Evolutionary conservation across 2,113 vertebrate genomes (phyloP).

Genomic region (Dipodomys spectabilis): DNA sequence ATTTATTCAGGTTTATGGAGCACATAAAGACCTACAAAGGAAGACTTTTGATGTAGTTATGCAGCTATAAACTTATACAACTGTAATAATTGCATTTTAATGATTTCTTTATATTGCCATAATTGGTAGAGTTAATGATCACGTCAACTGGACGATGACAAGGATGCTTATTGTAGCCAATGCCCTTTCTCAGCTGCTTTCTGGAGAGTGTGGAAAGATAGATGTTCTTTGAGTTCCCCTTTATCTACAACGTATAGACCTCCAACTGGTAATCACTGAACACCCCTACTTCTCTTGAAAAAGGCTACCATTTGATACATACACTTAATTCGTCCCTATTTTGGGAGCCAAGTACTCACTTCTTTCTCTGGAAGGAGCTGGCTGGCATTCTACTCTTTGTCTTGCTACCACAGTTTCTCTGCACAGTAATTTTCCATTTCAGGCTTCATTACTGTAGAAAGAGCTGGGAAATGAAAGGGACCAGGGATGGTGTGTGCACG

Average conservation of each 20-base stretch:
- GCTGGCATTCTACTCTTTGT: conserved; percentile 33
- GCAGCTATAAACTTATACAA: conserved; percentile 82
- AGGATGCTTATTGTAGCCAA: conserved; percentile 14
- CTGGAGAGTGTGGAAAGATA: neutral
- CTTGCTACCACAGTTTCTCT: conserved; percentile 61
- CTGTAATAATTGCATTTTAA: conserved; percentile 86
- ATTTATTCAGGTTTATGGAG: conserved; percentile 85
- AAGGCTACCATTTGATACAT: conserved; percentile 29
- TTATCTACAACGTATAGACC: conserved; percentile 12
- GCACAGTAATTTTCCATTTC: conserved; percentile 79
- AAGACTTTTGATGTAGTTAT: conserved; percentile 81
- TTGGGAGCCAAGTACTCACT: conserved; percentile 45
- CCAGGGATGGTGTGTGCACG: conserved; percentile 53
- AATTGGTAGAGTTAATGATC: conserved; percentile 84
- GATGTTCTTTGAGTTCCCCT: conserved; percentile 51
- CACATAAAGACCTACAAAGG: conserved; percentile 82
- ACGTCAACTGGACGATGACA: conserved; percentile 40
- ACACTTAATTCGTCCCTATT: conserved; percentile 47
- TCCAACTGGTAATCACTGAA: neutral
- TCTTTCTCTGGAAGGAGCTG: neutral
- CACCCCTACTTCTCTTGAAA: neutral
- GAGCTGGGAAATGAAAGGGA: conserved; percentile 71
- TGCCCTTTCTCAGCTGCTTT: conserved; percentile 21
- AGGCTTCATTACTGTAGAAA: conserved; percentile 72
- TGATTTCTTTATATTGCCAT: conserved; percentile 82